Base-by-base conservation (phyloP, 1,140 invertebrate genomes). In the Musca vetustissima region DNA sequence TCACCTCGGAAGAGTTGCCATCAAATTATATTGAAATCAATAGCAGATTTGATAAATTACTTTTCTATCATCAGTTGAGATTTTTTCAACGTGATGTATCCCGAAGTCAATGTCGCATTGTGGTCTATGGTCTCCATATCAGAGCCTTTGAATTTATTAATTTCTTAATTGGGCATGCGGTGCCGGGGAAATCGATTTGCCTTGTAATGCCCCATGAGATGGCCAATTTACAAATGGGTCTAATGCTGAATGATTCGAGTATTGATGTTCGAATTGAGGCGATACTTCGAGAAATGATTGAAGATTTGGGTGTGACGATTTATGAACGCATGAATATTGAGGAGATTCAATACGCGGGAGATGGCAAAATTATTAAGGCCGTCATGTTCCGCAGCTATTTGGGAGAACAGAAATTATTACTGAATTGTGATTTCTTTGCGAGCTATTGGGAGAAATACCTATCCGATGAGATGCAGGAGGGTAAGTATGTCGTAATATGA, bases 341-440 rank as follows among this genome's bases (percentile, higher is more conserved):
- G 1, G 52, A 67, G n/a, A 80, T 71, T 32, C n/a, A 32, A 65
- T 49, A 68, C 1, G 17, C 67, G 17, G 48, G 70, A 9, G 43
- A 66, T 64, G 47, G 47, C 3, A 32, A 55, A 15, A 66, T 66
- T 19, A 57, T 69, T 1, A 8, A 68, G 0, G 19, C 52, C 0
- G 74, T 77, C 7, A 57, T 65, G 0, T 80, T 80, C 9, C 19
- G 72, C 32, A 25, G 57, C 13, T 64, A 52, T 24, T n/a, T 43
- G 4, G 52, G n/a, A 43, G 14, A 14, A 50, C 55, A 11, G 9
- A 21, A 48, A 8, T 66, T 17, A 43, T 61, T 14, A 9, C 22
- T 75, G 1, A 70, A 75, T 4, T 77, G 76, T 25, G 78, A 80
- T 28, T 17, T 80, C 9, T 80, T 80, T 48, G 70, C 78, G 14